Percentiles rank a stretch among this genome's conserved stretches.
Conservation (phyloP, 2,888 invertebrate species). For the Alloscopus bannaensis region DNA sequence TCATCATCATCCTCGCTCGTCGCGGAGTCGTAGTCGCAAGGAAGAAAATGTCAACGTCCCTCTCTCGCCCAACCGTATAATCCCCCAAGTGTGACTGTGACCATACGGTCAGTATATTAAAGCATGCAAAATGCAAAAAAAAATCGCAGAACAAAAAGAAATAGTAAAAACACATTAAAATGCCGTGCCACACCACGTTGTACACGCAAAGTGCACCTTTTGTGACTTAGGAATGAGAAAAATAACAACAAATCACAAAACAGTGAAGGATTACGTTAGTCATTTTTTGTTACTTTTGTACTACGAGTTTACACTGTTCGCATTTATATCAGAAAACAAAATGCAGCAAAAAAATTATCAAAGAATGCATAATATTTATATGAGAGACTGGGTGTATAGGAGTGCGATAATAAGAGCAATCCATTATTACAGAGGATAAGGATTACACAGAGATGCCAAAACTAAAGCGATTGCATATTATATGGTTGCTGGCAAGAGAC, state of each 20-base stretch:
- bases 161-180: no score
- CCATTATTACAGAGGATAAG: not conserved
- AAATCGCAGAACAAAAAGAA: no score
- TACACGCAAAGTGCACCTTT: no score
- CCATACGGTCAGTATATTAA: conserved; percentile 8
- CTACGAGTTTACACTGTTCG: not conserved
- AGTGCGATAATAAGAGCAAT: no score
- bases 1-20: not conserved
- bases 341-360: not conserved
- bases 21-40: no score
- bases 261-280: conserved; percentile 6
- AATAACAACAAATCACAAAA: no score
- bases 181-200: no score
- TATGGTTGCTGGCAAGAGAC: conserved; percentile 36
- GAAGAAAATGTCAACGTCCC: conserved; percentile 28
- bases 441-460: conserved; percentile 55
- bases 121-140: not conserved
- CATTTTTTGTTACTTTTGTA: not conserved
- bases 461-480: conserved; percentile 39
- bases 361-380: not conserved
- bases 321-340: conserved; percentile 2
- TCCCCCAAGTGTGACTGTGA: no score
- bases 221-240: no score
- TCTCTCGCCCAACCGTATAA: not conserved
- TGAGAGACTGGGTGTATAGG: conserved; percentile 13